These are phyloP conservation scores for Craseonycteris thonglongyai DNA, from an alignment of 2,113 vertebrate species.

Conservation along the genomic window DNA sequence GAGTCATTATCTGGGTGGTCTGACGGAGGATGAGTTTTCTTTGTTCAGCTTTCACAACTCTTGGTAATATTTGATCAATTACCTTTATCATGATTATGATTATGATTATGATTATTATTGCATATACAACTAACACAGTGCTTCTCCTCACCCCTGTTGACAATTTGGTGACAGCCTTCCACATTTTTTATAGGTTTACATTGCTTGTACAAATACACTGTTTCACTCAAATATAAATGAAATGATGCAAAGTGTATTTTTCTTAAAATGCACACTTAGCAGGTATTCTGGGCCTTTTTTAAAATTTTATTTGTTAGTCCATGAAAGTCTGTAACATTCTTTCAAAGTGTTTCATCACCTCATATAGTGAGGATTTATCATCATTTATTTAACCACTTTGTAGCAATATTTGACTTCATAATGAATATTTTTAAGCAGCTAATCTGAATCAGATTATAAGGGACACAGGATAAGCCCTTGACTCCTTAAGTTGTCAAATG, in stretches of 20 bases:
- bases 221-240: neutral
- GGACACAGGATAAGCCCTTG: neutral
- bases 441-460: neutral
- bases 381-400: neutral
- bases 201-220: rapidly evolving
- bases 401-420: neutral
- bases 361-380: neutral
- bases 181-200: neutral
- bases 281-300: neutral
- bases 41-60: neutral
- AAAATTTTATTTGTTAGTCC: neutral
- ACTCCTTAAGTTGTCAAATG: neutral
- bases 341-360: neutral
- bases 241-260: neutral
- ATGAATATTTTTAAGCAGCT: neutral
- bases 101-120: neutral
- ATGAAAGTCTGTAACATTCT: neutral
- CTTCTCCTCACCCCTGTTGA: neutral
- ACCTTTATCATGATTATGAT: neutral
- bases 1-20: neutral
- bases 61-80: neutral
- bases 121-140: neutral
- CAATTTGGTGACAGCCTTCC: neutral
- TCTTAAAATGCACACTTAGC: neutral
- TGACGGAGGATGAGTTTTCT: neutral